Conservation (phyloP, 2,113 vertebrate genomes). For the Lamprologus lemairii region DNA sequence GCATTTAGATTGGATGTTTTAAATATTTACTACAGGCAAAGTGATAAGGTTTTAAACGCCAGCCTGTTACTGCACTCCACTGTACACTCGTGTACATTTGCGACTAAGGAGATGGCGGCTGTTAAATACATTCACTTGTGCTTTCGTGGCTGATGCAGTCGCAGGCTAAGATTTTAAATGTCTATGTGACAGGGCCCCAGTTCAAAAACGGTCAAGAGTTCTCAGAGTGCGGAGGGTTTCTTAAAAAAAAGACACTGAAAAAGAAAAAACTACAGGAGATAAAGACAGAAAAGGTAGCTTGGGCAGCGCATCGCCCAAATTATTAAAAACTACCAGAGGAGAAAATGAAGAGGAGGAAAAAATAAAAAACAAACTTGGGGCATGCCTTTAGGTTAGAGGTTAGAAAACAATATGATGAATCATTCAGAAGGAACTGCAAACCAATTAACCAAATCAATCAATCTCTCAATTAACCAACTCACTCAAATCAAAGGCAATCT, state of each 20-base stretch:
- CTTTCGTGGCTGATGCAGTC: not conserved
- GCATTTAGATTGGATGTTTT: constrained; percentile 2
- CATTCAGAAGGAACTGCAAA: constrained; percentile 68
- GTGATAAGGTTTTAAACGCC: constrained; percentile 27
- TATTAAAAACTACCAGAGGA: constrained; percentile 6
- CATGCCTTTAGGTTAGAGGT: constrained; percentile 70
- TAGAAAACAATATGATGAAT: constrained; percentile 35
- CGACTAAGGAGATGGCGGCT: not conserved
- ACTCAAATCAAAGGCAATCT: constrained; percentile 44
- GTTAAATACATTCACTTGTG: constrained; percentile 7
- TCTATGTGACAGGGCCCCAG: not conserved
- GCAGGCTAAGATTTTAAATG: constrained; percentile 26
- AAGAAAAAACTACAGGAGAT: not conserved
- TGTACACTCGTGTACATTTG: not conserved
- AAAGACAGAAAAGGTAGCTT: not conserved
- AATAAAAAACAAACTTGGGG: constrained; percentile 22
- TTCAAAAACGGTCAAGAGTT: constrained; percentile 16
- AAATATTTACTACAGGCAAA: constrained; percentile 17
- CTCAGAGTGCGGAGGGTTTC: constrained; percentile 51
- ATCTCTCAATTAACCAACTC: constrained; percentile 41
- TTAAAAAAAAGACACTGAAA: constrained; percentile 41
- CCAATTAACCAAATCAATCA: constrained; percentile 43
- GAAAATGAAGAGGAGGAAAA: not conserved
- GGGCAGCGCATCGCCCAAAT: constrained; percentile 29
- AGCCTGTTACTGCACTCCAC: constrained; percentile 27